These are phyloP conservation scores for Equus przewalskii DNA, from an alignment of 2,113 vertebrate species.

Conservation along the genomic window DNA sequence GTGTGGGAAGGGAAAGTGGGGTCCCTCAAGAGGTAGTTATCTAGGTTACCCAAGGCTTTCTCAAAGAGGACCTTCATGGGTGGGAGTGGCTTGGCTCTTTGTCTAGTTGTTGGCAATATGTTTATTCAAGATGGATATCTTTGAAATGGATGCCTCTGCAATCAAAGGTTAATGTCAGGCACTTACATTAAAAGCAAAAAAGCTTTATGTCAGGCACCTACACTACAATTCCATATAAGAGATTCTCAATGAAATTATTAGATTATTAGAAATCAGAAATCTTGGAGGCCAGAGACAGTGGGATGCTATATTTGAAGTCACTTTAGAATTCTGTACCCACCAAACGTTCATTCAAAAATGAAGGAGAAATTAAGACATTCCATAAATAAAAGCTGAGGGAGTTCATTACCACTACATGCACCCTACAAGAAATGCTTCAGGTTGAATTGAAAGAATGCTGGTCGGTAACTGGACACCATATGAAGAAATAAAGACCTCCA, in stretches of 20 bases:
- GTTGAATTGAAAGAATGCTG: background rate
- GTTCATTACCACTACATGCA: background rate
- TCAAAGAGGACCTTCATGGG: background rate
- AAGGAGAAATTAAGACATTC: background rate
- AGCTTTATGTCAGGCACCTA: background rate
- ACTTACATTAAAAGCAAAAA: background rate
- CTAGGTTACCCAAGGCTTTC: background rate
- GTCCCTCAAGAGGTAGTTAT: background rate
- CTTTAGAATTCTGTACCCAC: background rate
- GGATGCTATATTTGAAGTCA: background rate
- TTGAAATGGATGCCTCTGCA: background rate
- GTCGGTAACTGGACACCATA: background rate
- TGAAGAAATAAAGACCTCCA: background rate
- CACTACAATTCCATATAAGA: background rate
- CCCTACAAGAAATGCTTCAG: background rate
- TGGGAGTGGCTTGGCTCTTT: background rate
- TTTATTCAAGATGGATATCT: background rate
- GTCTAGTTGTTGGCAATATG: background rate
- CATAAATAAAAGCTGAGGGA: background rate
- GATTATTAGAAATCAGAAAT: background rate
- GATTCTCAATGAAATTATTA: background rate
- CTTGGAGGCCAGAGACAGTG: background rate
- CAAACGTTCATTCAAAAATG: background rate
- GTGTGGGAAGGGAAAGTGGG: background rate
- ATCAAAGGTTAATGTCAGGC: background rate